A percentile compares a stretch with the other conserved stretches of the same genome.
These are phyloP conservation scores for Agelastica alni DNA, from an alignment of 2,888 invertebrate genomes.

Conservation along the genomic window DNA sequence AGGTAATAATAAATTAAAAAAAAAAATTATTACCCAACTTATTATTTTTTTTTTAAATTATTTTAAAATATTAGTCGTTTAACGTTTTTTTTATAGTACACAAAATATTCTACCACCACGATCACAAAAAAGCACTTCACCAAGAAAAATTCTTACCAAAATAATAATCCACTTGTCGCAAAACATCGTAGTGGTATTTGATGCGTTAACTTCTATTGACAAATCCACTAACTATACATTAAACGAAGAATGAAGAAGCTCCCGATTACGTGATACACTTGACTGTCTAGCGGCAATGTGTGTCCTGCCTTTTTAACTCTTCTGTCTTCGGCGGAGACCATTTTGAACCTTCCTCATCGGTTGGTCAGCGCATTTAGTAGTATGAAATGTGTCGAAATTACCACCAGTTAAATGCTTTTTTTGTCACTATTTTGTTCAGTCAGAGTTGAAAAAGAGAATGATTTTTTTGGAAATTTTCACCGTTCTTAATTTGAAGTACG, in stretches of 20 bases:
- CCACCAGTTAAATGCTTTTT: too few species aligned
- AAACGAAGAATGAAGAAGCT: slow-evolving; percentile 34
- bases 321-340: slow-evolving; percentile 46
- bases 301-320: slow-evolving; percentile 49
- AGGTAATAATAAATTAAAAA: too few species aligned
- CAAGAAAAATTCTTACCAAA: slow-evolving; percentile 35
- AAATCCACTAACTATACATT: slow-evolving; percentile 11
- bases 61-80: too few species aligned
- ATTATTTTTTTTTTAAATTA: too few species aligned
- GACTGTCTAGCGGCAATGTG: slow-evolving; percentile 49
- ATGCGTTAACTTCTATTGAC: slow-evolving; percentile 19
- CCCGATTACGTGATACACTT: slow-evolving; percentile 46
- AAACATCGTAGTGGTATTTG: slow-evolving; percentile 3
- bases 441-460: too few species aligned
- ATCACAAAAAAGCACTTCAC: slow-evolving; percentile 2
- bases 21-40: too few species aligned
- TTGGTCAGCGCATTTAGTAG: slow-evolving; percentile 27
- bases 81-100: too few species aligned
- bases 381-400: slow-evolving; percentile 4
- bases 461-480: too few species aligned
- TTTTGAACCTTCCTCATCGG: slow-evolving; percentile 42
- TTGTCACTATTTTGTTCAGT: too few species aligned
- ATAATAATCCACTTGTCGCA: slow-evolving; percentile 45
- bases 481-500: too few species aligned
- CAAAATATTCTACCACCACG: background rate